Evolutionary conservation across 2,888 invertebrate species (phyloP).

Genomic region (Epirrhoe tristata): DNA sequence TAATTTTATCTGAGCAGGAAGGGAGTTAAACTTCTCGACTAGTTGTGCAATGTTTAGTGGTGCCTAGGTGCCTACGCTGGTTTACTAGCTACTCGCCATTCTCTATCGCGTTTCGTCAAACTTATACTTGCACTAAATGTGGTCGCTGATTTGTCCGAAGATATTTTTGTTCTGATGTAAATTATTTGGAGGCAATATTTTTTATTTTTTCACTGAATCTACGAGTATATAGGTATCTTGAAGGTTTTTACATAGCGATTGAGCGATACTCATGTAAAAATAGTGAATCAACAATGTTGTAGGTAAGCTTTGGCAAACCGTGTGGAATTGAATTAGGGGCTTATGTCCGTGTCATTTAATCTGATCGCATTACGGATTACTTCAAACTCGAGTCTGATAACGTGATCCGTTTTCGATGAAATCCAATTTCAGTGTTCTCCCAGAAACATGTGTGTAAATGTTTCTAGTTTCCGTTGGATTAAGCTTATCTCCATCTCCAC

Average conservation of each 20-base stretch:
- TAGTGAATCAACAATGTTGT: not conserved
- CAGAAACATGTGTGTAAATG: not conserved
- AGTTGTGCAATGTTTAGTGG: slow-evolving; percentile 15
- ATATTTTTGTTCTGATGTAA: too few relatives aligned
- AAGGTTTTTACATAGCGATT: too few relatives aligned
- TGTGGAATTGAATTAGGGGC: not conserved
- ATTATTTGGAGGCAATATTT: too few relatives aligned
- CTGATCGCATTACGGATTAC: slow-evolving; percentile 1
- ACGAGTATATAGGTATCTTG: too few relatives aligned
- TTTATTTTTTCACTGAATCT: too few relatives aligned
- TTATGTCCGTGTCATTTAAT: not conserved
- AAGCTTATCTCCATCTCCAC: not conserved
- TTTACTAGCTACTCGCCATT: not conserved
- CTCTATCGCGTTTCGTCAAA: not conserved
- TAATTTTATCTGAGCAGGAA: slow-evolving; percentile 44
- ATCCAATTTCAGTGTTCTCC: not conserved
- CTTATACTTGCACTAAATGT: not conserved
- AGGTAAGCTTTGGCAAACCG: not conserved
- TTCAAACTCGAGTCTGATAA: not conserved
- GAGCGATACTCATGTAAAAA: not conserved
- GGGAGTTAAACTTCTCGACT: slow-evolving; percentile 33
- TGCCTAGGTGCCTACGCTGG: not conserved
- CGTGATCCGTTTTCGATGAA: not conserved
- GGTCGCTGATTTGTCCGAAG: too few relatives aligned
- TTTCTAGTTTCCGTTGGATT: not conserved